Evolutionary conservation across 2,888 invertebrate species (phyloP), one percentile per base, ranked within the genome.

Genomic region (Synanthedon formicaeformis): DNA sequence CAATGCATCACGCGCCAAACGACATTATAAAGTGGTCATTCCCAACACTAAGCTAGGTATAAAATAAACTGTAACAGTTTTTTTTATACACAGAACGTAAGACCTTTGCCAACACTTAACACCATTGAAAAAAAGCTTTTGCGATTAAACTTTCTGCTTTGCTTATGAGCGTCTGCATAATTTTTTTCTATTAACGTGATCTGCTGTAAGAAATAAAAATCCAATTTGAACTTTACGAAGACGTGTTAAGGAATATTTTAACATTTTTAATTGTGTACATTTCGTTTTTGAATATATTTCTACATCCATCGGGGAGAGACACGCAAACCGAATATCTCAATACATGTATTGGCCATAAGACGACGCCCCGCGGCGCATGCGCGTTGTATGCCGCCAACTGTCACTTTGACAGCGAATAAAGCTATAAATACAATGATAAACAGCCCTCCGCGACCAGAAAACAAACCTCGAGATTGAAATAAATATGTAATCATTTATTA

Each of bases 381-480:
- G 57, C 60, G 58, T 58, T 59, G 56, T 57, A 60, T 52, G 58
- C 63, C 61, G 64, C 66, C 62, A 66, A 67, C 66, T 60, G 65
- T 63, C 66, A 60, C 60, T 60, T 56, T 57, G 63, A 58, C 64
- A 56, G 56, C 56, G 58, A 55, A 71, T 69, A 62, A 65, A 67
- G 65, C 64, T 61, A 66, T 69, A 69, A 68, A 66, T 64, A 65
- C 58, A 53, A 61, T 67, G 68, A 69, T 66, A 71, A 69, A 73
- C 67, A 63, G 60, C 65, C 65, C 48, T 53, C 59, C 56, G 51
- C 56, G 53, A 50, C 54, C 56, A 61, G 63, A 67, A 69, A 69
- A 72, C 72, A 67, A 70, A 73, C 67, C 60, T 55, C 57, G 59
- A 64, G 59, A 75, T 74, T 70, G 73, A 75, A 73, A 73, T 67